Evolutionary conservation across 2,888 invertebrate species (phyloP), one percentile per base, ranked within the genome.

Genomic region (Encarsia formosa): DNA sequence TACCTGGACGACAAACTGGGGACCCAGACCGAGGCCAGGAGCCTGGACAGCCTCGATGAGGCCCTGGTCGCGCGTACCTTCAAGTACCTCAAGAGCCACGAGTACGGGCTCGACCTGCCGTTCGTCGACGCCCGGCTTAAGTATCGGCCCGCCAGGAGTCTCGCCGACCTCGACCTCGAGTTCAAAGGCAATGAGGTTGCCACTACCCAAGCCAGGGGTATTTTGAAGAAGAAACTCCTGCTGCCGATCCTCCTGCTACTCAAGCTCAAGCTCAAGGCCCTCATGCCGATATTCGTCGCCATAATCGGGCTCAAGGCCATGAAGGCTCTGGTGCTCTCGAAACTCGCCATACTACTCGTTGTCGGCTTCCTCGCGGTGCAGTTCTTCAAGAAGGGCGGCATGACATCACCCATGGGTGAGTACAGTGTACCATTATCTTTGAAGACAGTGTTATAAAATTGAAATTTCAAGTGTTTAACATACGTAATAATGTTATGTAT

Each of bases 311-410:
- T 91, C 62, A 91, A 91, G 76, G 87, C 91, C 20, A 78, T 87
- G 64, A 91, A 91, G 74, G 91, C 91, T 55, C 77, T 91, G 58
- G 82, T 91, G 56, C 81, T 91, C 64, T 90, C 90, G 69, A 91
- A 91, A 73, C 77, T 91, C 62, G 89, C 91, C 57, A 84, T 91
- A 68, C 79, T 86, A 29, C 77, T 90, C 56, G 91, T 91, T 40
- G 79, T 89, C 44, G 90, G 88, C 54, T 91, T 91, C 78, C 78
- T 91, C 43, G 82, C 87, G 61, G 83, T 87, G 73, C 88, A 89
- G 68, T 76, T 91, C 65, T 74, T 87, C 55, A 87, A 87, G 73
- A 90, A 90, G 78, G 81, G 85, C 73, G 88, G 88, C 76, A 76
- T 77, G 76, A 65, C 63, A 55, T 65, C 69, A 56, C 73, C 73